Evolutionary conservation across 1,140 invertebrate genomes (phyloP).

Genomic region (Adoxophyes honmai): DNA sequence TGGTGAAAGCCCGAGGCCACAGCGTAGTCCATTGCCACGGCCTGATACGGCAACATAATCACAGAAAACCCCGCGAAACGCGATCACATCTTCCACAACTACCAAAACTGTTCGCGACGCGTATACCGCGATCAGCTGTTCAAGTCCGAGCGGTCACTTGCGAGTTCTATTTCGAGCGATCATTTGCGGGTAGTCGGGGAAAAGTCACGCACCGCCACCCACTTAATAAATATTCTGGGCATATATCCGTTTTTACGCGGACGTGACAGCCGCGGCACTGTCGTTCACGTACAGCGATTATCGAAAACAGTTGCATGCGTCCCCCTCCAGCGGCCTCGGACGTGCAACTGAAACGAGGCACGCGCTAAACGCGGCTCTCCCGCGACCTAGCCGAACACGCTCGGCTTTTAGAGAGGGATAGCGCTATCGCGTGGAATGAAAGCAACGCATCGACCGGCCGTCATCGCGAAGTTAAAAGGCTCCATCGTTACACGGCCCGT

Average conservation of each 20-base stretch:
- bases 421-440: slow-evolving; percentile 35
- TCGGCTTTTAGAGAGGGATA: slow-evolving; percentile 52
- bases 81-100: slow-evolving; percentile 24
- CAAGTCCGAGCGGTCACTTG: slow-evolving; percentile 39
- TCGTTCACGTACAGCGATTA: slow-evolving; percentile 76
- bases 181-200: slow-evolving; percentile 67
- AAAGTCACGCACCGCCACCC: slow-evolving; percentile 75
- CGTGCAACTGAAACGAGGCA: slow-evolving; percentile 72
- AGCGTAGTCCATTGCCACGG: slow-evolving; percentile 93
- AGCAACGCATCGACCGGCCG: slow-evolving; percentile 49
- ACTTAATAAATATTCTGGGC: slow-evolving; percentile 77
- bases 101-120: slow-evolving; percentile 34
- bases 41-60: slow-evolving; percentile 91
- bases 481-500: slow-evolving; percentile 72
- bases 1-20: slow-evolving; percentile 84
- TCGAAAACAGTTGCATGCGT: slow-evolving; percentile 74
- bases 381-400: slow-evolving; percentile 45
- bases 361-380: slow-evolving; percentile 70
- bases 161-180: slow-evolving; percentile 65
- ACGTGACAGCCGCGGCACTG: slow-evolving; percentile 70
- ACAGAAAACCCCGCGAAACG: slow-evolving; percentile 23
- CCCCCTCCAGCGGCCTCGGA: slow-evolving; percentile 69
- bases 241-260: slow-evolving; percentile 76
- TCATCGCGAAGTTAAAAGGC: slow-evolving; percentile 70
- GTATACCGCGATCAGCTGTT: slow-evolving; percentile 19